These are phyloP conservation scores for Eulimnadia texana DNA, from an alignment of 1,140 invertebrate species.

Conservation along the genomic window DNA sequence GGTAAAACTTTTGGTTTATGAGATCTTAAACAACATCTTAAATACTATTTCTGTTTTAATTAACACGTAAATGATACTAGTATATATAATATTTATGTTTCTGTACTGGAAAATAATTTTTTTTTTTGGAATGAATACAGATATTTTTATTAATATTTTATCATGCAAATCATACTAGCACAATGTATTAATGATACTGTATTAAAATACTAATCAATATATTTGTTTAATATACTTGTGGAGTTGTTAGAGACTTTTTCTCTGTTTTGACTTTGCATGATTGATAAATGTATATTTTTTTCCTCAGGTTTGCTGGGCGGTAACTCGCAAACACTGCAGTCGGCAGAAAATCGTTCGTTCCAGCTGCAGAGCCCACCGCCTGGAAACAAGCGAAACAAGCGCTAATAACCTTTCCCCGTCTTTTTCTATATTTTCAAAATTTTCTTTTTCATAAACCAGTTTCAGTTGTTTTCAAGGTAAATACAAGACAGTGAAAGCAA, in stretches of 20 bases:
- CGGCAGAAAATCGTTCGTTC: slow-evolving; percentile 31
- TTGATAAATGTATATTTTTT: neutral
- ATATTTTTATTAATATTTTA: neutral
- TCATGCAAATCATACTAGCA: neutral
- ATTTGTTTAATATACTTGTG: neutral
- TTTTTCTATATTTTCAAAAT: slow-evolving; percentile 30
- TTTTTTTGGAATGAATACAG: neutral
- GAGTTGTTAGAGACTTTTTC: neutral
- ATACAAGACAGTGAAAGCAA: too few species aligned
- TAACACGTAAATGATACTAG: neutral
- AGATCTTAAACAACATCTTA: neutral
- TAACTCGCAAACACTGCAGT: neutral
- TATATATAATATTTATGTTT: too few species aligned
- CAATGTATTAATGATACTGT: slow-evolving; percentile 4
- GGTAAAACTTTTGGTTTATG: neutral
- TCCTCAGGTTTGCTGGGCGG: slow-evolving; percentile 3
- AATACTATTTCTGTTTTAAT: neutral
- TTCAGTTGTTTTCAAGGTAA: too few species aligned
- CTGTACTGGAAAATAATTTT: too few species aligned
- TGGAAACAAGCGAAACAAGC: slow-evolving; percentile 52
- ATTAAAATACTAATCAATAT: neutral
- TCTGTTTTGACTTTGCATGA: neutral
- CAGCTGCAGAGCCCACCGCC: slow-evolving; percentile 54
- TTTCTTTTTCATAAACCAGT: slow-evolving; percentile 28
- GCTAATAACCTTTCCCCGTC: slow-evolving; percentile 28